Evolutionary conservation across 2,888 invertebrate species (phyloP).

Genomic region (Ennomos quercinarius): DNA sequence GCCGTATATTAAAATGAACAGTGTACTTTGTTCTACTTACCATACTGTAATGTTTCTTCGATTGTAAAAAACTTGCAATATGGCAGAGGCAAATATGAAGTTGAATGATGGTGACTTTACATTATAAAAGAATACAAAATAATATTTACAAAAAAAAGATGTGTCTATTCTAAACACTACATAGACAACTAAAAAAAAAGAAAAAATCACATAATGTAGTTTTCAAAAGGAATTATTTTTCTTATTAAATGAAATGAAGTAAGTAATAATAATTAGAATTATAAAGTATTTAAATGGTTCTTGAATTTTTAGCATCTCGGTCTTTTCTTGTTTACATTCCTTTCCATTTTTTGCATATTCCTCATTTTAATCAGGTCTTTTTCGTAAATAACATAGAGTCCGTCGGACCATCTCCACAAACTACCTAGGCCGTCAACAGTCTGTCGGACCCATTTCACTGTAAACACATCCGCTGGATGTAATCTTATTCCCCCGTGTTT

Average conservation of each 20-base stretch:
- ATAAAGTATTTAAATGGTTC: no score
- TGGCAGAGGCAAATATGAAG: conserved; percentile 1
- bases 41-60: neutral
- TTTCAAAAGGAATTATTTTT: no score
- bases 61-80: neutral
- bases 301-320: no score
- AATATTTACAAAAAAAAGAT: no score
- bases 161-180: no score
- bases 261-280: no score
- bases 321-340: no score
- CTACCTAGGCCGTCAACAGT: conserved; percentile 3
- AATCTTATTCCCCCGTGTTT: conserved; percentile 15
- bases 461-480: conserved; percentile 13
- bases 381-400: conserved; percentile 6
- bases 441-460: conserved; percentile 12
- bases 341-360: conserved; percentile 2
- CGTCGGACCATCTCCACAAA: conserved; percentile 12
- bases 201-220: no score
- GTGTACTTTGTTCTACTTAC: neutral
- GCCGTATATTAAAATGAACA: no score
- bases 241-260: no score
- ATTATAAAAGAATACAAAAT: neutral
- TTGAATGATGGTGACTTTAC: conserved; percentile 7
- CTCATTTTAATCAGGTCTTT: conserved; percentile 11
- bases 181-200: no score